Conservation (phyloP, 2,888 invertebrate genomes). For the Erpobdella octoculata region DNA sequence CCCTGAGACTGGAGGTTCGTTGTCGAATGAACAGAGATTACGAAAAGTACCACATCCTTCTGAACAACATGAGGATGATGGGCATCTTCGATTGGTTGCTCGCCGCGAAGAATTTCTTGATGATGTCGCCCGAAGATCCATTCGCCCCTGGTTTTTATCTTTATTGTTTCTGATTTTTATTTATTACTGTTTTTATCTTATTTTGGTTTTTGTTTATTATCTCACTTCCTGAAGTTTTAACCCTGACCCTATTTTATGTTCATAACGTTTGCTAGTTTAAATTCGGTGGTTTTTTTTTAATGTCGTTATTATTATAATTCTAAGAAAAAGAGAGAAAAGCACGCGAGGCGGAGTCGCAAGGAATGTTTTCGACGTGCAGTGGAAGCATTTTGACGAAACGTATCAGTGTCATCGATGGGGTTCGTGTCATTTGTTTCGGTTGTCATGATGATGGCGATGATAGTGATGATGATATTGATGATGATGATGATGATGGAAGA, state of each 20-base stretch:
- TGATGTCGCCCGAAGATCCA: conserved; percentile 51
- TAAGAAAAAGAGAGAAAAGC: conserved; percentile 20
- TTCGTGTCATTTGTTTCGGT: conserved; percentile 28
- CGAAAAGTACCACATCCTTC: conserved; percentile 73
- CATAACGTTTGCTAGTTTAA: too few species aligned
- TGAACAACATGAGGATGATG: conserved; percentile 90
- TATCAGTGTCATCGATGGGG: conserved; percentile 51
- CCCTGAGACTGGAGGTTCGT: conserved; percentile 56
- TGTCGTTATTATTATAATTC: too few species aligned
- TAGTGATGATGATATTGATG: too few species aligned
- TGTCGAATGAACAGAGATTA: conserved; percentile 59
- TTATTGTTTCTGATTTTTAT: neutral
- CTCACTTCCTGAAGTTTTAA: too few species aligned
- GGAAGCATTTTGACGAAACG: conserved; percentile 53
- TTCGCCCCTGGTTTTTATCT: conserved; percentile 34
- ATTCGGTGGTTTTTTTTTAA: too few species aligned
- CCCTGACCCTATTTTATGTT: too few species aligned
- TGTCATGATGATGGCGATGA: too few species aligned
- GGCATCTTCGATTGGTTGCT: conserved; percentile 90
- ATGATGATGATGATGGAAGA: too few species aligned
- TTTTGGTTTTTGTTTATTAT: too few species aligned
- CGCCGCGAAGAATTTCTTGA: conserved; percentile 70
- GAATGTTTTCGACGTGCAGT: conserved; percentile 20
- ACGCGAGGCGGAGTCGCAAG: neutral
- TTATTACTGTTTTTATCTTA: too few species aligned